Percentiles rank a stretch among this genome's conserved stretches.
Evolutionary conservation across 2,113 vertebrate species (phyloP).

Genomic region (Macrotus californicus): DNA sequence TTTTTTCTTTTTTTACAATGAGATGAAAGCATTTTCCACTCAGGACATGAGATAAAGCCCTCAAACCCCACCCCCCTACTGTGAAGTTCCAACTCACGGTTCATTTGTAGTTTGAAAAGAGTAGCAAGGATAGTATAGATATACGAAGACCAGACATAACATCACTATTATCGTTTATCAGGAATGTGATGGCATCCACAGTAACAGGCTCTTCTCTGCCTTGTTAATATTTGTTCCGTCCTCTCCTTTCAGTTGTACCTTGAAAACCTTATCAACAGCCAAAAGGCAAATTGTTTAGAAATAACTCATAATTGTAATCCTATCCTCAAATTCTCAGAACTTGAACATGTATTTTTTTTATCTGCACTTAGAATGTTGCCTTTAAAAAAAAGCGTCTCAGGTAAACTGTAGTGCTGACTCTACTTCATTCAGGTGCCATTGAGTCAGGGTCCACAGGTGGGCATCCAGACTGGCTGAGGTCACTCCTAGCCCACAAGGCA

Average conservation of each 20-base stretch:
- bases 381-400: neutral
- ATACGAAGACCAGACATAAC: neutral
- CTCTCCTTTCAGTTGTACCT: neutral
- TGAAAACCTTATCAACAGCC: neutral
- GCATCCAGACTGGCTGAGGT: neutral
- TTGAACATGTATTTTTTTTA: neutral
- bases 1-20: conserved; percentile 20
- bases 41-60: conserved; percentile 19
- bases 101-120: conserved; percentile 47
- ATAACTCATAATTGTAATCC: neutral
- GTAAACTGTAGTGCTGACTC: neutral
- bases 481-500: neutral
- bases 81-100: conserved; percentile 11
- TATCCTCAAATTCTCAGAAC: neutral
- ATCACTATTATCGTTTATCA: neutral
- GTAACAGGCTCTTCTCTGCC: neutral
- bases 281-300: neutral
- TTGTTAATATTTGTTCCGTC: neutral
- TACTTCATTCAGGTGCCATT: neutral
- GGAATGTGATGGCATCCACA: neutral
- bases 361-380: neutral
- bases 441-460: neutral
- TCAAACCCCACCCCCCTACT: conserved; percentile 32
- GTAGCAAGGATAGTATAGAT: neutral
- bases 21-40: conserved; percentile 53